These are phyloP conservation scores for Dicranocentrus wangi DNA, from an alignment of 2,888 invertebrate genomes.

Conservation along the genomic window DNA sequence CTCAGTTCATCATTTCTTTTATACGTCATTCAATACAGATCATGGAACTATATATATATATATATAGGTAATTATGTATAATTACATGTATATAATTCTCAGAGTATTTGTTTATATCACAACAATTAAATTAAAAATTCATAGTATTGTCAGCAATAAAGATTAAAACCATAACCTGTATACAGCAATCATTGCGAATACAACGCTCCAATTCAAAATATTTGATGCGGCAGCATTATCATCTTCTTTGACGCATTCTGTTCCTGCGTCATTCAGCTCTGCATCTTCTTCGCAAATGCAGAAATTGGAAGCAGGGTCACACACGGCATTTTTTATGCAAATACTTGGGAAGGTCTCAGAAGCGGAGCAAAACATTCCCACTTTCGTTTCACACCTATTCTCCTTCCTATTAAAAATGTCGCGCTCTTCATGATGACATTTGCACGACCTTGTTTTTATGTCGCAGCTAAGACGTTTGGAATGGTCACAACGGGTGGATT, in stretches of 20 bases:
- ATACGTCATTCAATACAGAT: no score
- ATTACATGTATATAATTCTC: no score
- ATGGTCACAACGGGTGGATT: conserved; percentile 55
- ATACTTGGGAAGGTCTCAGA: conserved; percentile 61
- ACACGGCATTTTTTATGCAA: conserved; percentile 61
- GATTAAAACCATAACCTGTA: no score
- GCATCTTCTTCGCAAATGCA: conserved; percentile 57
- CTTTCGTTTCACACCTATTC: conserved; percentile 65
- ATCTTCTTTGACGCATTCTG: conserved; percentile 49
- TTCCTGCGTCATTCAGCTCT: conserved; percentile 46
- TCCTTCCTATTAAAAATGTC: conserved; percentile 48
- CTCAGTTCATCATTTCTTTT: no score
- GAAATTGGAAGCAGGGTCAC: conserved; percentile 55
- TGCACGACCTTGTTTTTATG: conserved; percentile 35
- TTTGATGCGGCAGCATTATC: conserved; percentile 16
- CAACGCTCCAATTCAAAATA: no score
- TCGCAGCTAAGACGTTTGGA: conserved; percentile 64
- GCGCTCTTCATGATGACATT: conserved; percentile 65
- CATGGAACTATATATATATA: no score
- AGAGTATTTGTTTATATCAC: no score
- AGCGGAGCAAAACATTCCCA: conserved; percentile 59
- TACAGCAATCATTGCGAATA: no score
- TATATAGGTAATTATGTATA: no score
- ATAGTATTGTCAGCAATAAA: no score
- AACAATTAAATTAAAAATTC: no score